These are phyloP conservation scores for Calidris pugnax DNA, from an alignment of 2,113 vertebrate species.

Conservation along the genomic window DNA sequence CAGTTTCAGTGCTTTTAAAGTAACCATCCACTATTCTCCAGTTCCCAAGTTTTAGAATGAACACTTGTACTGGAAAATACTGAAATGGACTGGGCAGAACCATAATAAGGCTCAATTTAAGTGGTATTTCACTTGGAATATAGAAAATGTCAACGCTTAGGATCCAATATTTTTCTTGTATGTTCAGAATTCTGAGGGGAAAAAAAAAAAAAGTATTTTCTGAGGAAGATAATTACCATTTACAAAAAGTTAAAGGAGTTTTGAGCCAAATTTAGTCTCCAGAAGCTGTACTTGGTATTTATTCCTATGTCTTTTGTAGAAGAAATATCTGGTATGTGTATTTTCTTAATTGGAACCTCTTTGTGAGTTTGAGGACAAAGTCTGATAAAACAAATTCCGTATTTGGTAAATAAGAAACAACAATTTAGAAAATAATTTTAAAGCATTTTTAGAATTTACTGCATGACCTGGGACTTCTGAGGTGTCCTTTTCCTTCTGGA, in stretches of 20 bases:
- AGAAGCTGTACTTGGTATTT: background rate
- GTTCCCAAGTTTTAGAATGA: background rate
- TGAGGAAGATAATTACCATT: background rate
- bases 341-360: fast-evolving
- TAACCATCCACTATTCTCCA: background rate
- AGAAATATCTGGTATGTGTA: background rate
- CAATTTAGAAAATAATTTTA: background rate
- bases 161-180: background rate
- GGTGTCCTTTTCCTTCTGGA: background rate
- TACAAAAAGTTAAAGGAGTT: background rate
- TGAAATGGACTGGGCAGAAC: background rate
- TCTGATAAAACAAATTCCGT: background rate
- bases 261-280: background rate
- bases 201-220: background rate
- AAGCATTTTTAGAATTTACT: background rate
- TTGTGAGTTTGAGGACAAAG: background rate
- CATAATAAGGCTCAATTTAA: background rate
- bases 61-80: background rate
- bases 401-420: background rate
- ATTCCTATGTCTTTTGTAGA: background rate
- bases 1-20: background rate
- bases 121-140: background rate
- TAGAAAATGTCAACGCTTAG: background rate
- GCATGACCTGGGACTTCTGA: background rate
- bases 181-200: background rate